Evolutionary conservation across 2,113 vertebrate genomes (phyloP).

Genomic region (Aegithalos caudatus): DNA sequence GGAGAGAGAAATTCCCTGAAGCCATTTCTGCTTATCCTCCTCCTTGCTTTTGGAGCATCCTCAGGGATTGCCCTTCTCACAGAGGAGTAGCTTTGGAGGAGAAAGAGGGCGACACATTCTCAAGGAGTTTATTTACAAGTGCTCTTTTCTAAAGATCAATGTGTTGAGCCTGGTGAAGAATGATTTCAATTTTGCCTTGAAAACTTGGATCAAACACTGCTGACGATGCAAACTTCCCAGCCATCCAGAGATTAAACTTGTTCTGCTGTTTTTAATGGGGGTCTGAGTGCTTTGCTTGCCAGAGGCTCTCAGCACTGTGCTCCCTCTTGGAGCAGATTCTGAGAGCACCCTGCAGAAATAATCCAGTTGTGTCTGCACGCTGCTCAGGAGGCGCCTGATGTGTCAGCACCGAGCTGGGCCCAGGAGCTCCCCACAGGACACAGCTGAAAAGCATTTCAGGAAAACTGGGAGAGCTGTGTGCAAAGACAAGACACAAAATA

Average conservation of each 20-base stretch:
- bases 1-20: not conserved
- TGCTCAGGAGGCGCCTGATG: not conserved
- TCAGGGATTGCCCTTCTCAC: not conserved
- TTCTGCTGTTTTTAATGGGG: constrained; percentile 29
- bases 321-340: not conserved
- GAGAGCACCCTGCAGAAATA: not conserved
- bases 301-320: not conserved
- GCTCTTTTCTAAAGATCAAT: constrained; percentile 28
- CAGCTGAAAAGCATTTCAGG: not conserved
- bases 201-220: constrained; percentile 55
- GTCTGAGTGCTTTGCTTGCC: not conserved
- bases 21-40: not conserved
- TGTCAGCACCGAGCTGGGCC: not conserved
- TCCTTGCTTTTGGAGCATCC: not conserved
- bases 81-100: not conserved
- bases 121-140: constrained; percentile 49
- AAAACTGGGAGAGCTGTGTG: not conserved
- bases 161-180: constrained; percentile 31
- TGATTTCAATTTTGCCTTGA: constrained; percentile 48
- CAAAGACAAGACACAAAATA: not conserved
- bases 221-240: constrained; percentile 25
- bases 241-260: constrained; percentile 41
- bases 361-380: not conserved
- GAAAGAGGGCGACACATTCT: not conserved
- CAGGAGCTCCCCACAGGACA: not conserved